Evolutionary conservation across 2,797 vertebrate species (phyloP), one percentile per base, ranked within the genome.

Genomic region (Antennarius maculatus): DNA sequence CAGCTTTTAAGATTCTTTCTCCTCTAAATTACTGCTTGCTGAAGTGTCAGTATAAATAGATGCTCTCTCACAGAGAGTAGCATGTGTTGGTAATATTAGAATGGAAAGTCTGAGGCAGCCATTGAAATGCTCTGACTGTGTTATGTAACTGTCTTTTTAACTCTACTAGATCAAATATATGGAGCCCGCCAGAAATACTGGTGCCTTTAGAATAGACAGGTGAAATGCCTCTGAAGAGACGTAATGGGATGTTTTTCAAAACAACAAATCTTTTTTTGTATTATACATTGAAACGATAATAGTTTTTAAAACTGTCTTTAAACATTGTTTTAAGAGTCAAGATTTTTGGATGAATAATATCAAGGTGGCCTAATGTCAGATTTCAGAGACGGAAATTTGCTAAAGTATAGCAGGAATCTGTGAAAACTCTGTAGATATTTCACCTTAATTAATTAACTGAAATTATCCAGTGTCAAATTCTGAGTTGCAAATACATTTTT

Each of bases 41-140:
- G 63, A 85, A 81, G 79, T 77, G 42, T 66, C 79, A 77, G 71
- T 91, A 92, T 89, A 92, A 91, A 91, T 92, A 92, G 92, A 85
- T 45, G 43, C 66, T 53, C 77, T 79, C 90, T 89, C 83, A 85
- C 76, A 86, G 85, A 87, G 85, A 79, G 81, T 80, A 72, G 79
- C 90, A 91, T 92, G 90, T 92, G 90, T 85, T 67, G 83, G 91
- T 92, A 93, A 93, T 86, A 90, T 88, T 92, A 92, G 92, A 93
- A 90, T 90, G 91, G 91, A 92, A 92, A 90, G 87, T 90, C 83
- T 92, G 91, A 92, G 89, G 87, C 85, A 79, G 84, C 73, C 83
- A 89, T 90, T 86, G 89, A 92, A 90, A 90, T 78, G 82, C 76
- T 81, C 76, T 83, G 85, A 72, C 85, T 49, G 67, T 79, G 83